Percentiles rank a stretch among this genome's conserved stretches.
Evolutionary conservation across 2,888 invertebrate genomes (phyloP).

Genomic region (Thera britannica): DNA sequence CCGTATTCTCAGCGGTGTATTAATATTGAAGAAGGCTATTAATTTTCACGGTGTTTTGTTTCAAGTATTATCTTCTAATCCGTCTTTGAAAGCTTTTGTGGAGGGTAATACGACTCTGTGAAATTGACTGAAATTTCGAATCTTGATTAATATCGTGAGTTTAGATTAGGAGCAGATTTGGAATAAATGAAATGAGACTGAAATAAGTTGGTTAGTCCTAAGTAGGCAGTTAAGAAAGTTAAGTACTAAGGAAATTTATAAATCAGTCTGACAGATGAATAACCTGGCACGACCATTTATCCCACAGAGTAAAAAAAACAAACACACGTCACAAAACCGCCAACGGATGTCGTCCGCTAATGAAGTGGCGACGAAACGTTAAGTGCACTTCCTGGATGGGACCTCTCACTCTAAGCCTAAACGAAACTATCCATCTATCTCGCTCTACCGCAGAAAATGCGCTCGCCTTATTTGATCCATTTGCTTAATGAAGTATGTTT

Average conservation of each 20-base stretch:
- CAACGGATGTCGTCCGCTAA: conserved; percentile 61
- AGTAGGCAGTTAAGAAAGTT: background rate
- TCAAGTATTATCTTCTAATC: conserved; percentile 63
- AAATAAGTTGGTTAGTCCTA: background rate
- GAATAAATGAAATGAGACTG: background rate
- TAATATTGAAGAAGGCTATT: conserved; percentile 76
- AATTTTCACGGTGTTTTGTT: conserved; percentile 64
- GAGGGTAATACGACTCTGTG: conserved; percentile 44
- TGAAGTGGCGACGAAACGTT: conserved; percentile 63
- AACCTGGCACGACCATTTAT: conserved; percentile 26
- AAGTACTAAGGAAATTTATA: conserved; percentile 33
- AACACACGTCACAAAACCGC: conserved; percentile 52
- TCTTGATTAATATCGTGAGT: conserved; percentile 49
- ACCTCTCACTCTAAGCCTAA: conserved; percentile 49
- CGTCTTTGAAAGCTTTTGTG: conserved; percentile 47
- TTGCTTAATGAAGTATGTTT: conserved; percentile 62
- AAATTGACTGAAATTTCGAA: conserved; percentile 57
- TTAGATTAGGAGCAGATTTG: conserved; percentile 14
- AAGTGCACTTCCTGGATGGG: conserved; percentile 52
- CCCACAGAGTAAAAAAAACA: conserved; percentile 36
- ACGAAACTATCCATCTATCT: conserved; percentile 49
- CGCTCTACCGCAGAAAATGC: conserved; percentile 49
- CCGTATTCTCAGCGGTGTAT: conserved; percentile 60
- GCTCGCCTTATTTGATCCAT: conserved; percentile 59
- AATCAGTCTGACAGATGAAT: conserved; percentile 26